Evolutionary conservation across 2,113 vertebrate genomes (phyloP).

Genomic region (Rhombomys opimus): DNA sequence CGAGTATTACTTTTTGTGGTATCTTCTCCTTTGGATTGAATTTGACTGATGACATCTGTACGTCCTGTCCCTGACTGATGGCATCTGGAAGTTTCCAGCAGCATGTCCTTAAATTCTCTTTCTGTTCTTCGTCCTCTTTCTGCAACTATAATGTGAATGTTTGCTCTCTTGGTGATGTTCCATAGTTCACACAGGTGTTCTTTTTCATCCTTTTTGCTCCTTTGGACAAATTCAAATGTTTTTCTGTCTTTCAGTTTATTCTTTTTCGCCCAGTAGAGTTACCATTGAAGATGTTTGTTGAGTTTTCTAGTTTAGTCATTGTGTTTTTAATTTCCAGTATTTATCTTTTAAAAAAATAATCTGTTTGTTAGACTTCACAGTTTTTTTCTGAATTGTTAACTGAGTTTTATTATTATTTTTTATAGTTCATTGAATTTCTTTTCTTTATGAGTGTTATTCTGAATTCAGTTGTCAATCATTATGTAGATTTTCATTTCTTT

Average conservation of each 20-base stretch:
- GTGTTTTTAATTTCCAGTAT: background rate
- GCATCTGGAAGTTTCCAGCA: background rate
- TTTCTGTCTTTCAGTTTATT: background rate
- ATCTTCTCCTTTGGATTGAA: background rate
- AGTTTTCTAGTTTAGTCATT: background rate
- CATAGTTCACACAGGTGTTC: background rate
- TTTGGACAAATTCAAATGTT: background rate
- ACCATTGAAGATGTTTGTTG: background rate
- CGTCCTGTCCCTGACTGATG: background rate
- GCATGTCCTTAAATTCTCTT: background rate
- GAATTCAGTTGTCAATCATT: background rate
- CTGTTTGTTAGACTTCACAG: background rate
- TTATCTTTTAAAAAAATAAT: background rate
- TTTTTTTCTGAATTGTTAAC: background rate
- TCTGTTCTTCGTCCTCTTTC: background rate
- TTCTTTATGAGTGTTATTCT: background rate
- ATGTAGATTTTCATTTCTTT: background rate
- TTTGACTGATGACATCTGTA: background rate
- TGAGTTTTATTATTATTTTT: background rate
- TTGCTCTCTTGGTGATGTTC: background rate
- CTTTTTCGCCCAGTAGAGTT: background rate
- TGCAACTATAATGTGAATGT: background rate
- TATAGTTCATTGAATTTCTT: background rate
- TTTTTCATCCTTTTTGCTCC: background rate
- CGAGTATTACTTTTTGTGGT: background rate